Evolutionary conservation across 1,140 invertebrate genomes (phyloP), one percentile per base, ranked within the genome.

Genomic region (Temnothorax curvispinosus): DNA sequence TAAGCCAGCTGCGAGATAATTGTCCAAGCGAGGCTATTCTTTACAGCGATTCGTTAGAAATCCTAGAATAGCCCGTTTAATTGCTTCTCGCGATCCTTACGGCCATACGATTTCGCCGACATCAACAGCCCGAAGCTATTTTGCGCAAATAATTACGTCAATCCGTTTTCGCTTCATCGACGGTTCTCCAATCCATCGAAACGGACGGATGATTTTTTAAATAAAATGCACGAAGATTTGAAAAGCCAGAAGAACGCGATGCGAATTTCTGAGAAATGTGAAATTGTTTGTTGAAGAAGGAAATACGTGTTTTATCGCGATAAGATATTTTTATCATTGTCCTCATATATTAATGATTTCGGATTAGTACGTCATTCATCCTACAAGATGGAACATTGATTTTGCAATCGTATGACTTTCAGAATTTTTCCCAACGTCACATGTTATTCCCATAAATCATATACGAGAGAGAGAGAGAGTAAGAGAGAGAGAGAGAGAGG

Each of bases 91-190:
- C 9, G 65, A 81, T 56, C 21, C 9, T 56, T 18, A 54, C 21
- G n/a, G 8, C n/a, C 21, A 18, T 15, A 18, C 47, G 62, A 52
- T 32, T 41, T 38, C n/a, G 27, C 77, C 21, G 38, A 15, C n/a
- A 44, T 8, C 41, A 15, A 78, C 44, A 35, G 27, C 15, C 9
- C 41, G 32, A 9, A 4, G 58, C 58, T 64, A 35, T 62, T 67
- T 62, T 18, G 27, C 54, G 54, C 15, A 13, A 62, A 77, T 64
- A 77, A 77, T 77, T 78, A 78, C 58, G 60, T 65, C 44, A 65
- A 64, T 50, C 18, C 18, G 18, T 44, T 44, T 78, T 62, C 15
- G 41, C 47, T 65, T 47, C 32, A 32, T 78, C 11, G 41, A 60
- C 8, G n/a, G 35, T 32, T 76, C 38, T 60, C 27, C 13, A 35